Conservation (phyloP, 2,888 invertebrate species). For the Diarsia rubi region DNA sequence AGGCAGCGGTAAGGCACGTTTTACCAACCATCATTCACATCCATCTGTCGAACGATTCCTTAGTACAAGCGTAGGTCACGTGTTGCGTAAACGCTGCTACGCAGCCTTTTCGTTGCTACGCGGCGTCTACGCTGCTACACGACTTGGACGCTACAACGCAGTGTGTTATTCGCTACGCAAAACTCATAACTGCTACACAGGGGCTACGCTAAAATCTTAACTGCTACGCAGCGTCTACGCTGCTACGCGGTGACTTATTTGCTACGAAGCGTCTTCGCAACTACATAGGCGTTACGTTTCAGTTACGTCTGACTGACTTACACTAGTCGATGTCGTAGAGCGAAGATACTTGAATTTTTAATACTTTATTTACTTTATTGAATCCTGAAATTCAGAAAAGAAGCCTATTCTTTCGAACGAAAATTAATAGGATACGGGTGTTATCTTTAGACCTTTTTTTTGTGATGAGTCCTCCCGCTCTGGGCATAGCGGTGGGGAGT, state of each 20-base stretch:
- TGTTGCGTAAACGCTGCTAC: background rate
- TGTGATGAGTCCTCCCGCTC: no score
- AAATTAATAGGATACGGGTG: background rate
- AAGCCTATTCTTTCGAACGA: background rate
- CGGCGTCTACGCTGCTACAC: background rate
- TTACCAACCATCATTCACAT: no score
- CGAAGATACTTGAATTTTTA: conserved; percentile 22
- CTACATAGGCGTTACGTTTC: background rate
- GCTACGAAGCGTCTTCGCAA: background rate
- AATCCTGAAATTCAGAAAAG: background rate
- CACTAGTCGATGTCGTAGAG: background rate
- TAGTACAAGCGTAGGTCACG: background rate
- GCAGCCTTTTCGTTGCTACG: background rate
- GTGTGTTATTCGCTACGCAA: background rate
- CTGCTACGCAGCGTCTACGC: background rate
- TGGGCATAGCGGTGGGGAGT: no score
- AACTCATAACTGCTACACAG: background rate
- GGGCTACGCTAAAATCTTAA: background rate
- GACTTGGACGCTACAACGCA: no score
- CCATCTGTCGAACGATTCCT: background rate
- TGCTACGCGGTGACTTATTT: background rate
- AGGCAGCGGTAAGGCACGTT: background rate
- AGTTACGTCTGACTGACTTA: no score
- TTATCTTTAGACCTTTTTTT: background rate
- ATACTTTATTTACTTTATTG: background rate